Conservation (phyloP, 2,888 invertebrate genomes). For the Dolichomitus sp. region DNA sequence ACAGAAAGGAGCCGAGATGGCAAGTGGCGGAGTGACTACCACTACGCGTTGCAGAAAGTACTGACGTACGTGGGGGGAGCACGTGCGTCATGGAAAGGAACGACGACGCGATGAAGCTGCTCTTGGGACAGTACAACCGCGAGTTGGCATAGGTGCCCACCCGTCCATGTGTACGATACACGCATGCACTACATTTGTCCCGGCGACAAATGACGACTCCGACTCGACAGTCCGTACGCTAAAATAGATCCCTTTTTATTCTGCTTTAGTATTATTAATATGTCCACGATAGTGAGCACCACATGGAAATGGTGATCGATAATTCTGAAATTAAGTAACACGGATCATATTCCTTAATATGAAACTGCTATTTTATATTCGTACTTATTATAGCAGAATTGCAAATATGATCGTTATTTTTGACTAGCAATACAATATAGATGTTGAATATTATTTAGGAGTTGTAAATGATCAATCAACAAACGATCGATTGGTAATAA, state of each 20-base stretch:
- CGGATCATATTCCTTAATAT: too few relatives aligned
- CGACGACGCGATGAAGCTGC: slow-evolving; percentile 57
- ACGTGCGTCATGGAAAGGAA: slow-evolving; percentile 78
- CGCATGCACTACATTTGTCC: slow-evolving; percentile 30
- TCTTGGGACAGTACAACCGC: slow-evolving; percentile 22
- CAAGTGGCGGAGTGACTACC: slow-evolving; percentile 18
- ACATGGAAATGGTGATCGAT: slow-evolving; percentile 4
- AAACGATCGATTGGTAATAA: too few relatives aligned
- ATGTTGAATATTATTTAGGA: too few relatives aligned
- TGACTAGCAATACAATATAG: too few relatives aligned
- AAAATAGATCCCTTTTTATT: background rate
- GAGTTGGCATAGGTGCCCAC: slow-evolving; percentile 29
- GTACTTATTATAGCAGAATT: too few relatives aligned
- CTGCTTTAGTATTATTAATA: background rate
- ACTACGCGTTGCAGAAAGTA: slow-evolving; percentile 59
- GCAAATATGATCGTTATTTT: too few relatives aligned
- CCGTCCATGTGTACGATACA: slow-evolving; percentile 17
- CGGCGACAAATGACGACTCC: background rate
- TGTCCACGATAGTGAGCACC: background rate
- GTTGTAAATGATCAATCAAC: too few relatives aligned
- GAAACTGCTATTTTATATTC: too few relatives aligned
- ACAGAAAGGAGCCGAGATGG: slow-evolving; percentile 32
- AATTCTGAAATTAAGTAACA: too few relatives aligned
- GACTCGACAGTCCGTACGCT: background rate
- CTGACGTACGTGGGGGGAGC: slow-evolving; percentile 72